Conservation (phyloP, 2,113 vertebrate genomes). For the Propithecus coquereli region DNA sequence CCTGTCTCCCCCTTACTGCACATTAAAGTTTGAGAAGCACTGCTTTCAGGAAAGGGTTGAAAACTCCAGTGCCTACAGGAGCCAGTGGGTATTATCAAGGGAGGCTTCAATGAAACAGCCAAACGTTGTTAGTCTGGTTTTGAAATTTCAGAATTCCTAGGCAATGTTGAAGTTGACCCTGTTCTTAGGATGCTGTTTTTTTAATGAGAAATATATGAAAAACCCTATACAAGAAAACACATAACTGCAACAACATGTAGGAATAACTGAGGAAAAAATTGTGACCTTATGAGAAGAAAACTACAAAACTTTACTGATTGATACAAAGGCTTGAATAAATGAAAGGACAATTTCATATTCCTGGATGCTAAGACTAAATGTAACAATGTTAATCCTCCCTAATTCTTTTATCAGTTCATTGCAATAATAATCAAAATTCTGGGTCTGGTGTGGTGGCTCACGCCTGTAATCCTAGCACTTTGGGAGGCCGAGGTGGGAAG, state of each 20-base stretch:
- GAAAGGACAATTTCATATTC: not conserved
- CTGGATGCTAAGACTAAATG: not conserved
- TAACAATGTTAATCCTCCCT: not conserved
- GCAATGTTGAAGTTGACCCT: not conserved
- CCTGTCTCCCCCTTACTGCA: not conserved
- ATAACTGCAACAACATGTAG: not conserved
- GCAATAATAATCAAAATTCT: not conserved
- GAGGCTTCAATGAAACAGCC: not conserved
- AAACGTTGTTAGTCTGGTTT: not conserved
- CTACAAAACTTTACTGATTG: not conserved
- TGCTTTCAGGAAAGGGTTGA: not conserved
- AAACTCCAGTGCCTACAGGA: not conserved
- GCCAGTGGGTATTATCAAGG: not conserved
- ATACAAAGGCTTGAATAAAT: not conserved
- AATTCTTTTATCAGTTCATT: not conserved
- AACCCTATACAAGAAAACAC: not conserved
- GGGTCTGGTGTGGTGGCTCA: no score
- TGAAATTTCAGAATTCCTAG: not conserved
- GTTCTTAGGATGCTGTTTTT: not conserved
- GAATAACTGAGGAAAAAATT: not conserved
- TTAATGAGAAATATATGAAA: not conserved
- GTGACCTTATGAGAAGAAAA: not conserved
- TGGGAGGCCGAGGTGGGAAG: no score
- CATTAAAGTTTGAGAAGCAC: not conserved
- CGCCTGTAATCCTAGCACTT: no score